Evolutionary conservation across 2,113 vertebrate species (phyloP).

Genomic region (Hydropotes inermis): DNA sequence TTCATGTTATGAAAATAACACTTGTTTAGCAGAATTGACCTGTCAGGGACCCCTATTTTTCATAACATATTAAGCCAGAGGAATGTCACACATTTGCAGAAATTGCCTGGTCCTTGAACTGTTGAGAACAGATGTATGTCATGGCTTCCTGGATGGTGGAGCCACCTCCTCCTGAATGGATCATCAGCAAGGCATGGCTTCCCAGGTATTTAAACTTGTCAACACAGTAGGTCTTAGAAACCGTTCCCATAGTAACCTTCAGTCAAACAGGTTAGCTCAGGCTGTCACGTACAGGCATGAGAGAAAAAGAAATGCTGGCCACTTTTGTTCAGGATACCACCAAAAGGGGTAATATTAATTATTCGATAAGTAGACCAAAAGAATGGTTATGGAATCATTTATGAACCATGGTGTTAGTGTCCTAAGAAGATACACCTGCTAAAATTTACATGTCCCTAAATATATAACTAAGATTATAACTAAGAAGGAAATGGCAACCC

Average conservation of each 20-base stretch:
- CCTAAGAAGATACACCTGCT: background rate
- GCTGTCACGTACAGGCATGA: background rate
- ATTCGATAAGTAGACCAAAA: background rate
- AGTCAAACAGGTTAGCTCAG: background rate
- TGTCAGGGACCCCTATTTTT: background rate
- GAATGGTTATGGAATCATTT: background rate
- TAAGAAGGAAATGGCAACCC: too few species aligned
- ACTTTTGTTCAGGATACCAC: background rate
- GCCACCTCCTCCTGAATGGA: background rate
- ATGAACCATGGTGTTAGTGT: background rate
- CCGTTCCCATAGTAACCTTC: constrained; percentile 53
- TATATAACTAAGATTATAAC: background rate
- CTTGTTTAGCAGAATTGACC: constrained; percentile 5
- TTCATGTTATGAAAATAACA: background rate
- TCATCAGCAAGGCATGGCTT: background rate
- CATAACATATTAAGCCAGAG: background rate
- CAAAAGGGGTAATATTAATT: background rate
- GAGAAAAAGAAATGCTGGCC: background rate
- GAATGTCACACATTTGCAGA: background rate
- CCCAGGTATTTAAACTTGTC: background rate
- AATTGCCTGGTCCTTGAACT: background rate
- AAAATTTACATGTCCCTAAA: background rate
- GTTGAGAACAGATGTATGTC: background rate
- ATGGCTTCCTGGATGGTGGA: background rate
- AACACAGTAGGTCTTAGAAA: background rate